These are phyloP conservation scores for Polylopha cassiicola DNA, from an alignment of 2,888 invertebrate genomes.

Conservation along the genomic window DNA sequence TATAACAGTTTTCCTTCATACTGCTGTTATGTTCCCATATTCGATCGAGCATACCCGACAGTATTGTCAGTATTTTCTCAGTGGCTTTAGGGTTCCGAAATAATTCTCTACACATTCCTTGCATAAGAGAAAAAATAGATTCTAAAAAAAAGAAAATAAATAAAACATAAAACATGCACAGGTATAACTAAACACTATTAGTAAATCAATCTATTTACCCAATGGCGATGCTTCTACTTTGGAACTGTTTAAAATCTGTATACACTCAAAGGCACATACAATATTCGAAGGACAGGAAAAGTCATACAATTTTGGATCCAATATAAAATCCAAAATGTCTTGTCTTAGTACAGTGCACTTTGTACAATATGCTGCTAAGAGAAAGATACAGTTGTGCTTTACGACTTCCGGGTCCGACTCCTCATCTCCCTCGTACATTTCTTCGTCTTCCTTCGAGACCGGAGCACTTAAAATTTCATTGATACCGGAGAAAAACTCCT, in stretches of 20 bases:
- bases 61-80: constrained; percentile 44
- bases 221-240: constrained; percentile 44
- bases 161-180: constrained; percentile 8
- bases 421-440: constrained; percentile 38
- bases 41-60: constrained; percentile 48
- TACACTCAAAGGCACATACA: constrained; percentile 49
- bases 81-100: constrained; percentile 57
- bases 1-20: constrained; percentile 58
- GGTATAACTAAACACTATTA: constrained; percentile 9
- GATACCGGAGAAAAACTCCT: constrained; percentile 50
- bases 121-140: constrained; percentile 53
- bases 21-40: constrained; percentile 46
- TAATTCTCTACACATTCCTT: constrained; percentile 55
- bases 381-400: constrained; percentile 45
- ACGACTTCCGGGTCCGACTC: constrained; percentile 48
- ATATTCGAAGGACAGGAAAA: constrained; percentile 45
- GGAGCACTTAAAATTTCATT: constrained; percentile 49
- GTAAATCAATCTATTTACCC: constrained; percentile 40
- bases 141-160: constrained; percentile 35
- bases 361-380: constrained; percentile 58
- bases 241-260: constrained; percentile 44
- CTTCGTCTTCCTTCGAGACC: constrained; percentile 38
- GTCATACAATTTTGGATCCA: constrained; percentile 52
- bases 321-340: constrained; percentile 54
- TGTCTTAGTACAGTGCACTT: constrained; percentile 43